Evolutionary conservation across 2,888 invertebrate genomes (phyloP), one percentile per base, ranked within the genome.

Genomic region (Allygus modestus): DNA sequence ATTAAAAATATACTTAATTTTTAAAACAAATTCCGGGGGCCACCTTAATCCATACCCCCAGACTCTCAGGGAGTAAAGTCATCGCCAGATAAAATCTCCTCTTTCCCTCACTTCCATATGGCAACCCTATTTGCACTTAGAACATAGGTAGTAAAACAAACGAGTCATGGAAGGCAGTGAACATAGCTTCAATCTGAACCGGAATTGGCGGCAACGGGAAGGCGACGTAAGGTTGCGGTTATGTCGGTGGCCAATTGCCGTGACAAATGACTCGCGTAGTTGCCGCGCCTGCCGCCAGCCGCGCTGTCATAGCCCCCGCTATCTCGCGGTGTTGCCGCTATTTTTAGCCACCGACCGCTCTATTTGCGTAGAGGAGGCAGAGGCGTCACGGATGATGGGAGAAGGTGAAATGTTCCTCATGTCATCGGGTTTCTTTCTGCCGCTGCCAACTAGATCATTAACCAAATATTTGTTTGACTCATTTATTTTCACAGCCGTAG

Each of bases 381-480:
- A 4, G 5, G 1, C 26, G 65, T 65, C 31, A 65, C 65, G 65
- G 65, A 65, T 65, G 31, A 65, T 31, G 65, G 65, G 65, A 58
- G 65, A 65, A 65, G 65, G 65, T 65, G 65, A 65, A 65, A 65
- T 65, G 65, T 65, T 65, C 65, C 65, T 65, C 65, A 31, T 65
- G 65, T 65, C 65, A 65, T 65, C 65, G 28, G 65, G 65, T 65
- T 65, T 65, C 65, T 65, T 65, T 65, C 65, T 65, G 28, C 28
- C 65, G 28, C 65, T 65, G 65, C 65, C 65, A 65, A 65, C 65
- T 65, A 65, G 65, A 65, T 65, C 65, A 65, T 65, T 65, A 65
- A 65, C 65, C 65, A 65, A 65, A 65, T 65, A 65, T 65, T 65
- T 65, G 65, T 65, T 65, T 65, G 65, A 65, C 65, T 65, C 65